Conservation (phyloP, 2,888 invertebrate genomes). For the Drosophila nr. fundita region DNA sequence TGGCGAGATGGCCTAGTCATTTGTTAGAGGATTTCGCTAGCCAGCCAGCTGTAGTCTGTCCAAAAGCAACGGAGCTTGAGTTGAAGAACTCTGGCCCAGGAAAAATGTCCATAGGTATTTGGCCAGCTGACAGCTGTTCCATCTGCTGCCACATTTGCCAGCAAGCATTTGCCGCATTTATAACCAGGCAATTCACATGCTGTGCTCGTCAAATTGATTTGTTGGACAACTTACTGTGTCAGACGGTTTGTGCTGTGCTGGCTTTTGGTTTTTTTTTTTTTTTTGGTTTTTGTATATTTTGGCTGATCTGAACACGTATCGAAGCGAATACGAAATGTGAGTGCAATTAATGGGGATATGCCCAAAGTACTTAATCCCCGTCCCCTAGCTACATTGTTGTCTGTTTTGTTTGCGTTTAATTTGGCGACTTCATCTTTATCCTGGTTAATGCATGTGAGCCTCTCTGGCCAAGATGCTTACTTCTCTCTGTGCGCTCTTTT, state of each 20-base stretch:
- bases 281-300: background rate
- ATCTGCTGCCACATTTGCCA: constrained; percentile 6
- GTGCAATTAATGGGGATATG: constrained; percentile 61
- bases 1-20: constrained; percentile 52
- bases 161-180: constrained; percentile 58
- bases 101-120: constrained; percentile 30
- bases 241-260: background rate
- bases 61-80: background rate
- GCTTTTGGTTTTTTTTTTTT: background rate
- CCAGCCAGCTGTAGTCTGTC: constrained; percentile 5
- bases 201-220: constrained; percentile 54
- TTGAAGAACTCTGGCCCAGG: background rate
- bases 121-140: constrained; percentile 43
- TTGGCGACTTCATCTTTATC: constrained; percentile 40
- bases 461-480: constrained; percentile 15
- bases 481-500: constrained; percentile 53
- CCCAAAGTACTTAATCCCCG: constrained; percentile 23
- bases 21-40: constrained; percentile 54
- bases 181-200: constrained; percentile 45
- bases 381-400: background rate
- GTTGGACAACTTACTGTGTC: constrained; percentile 35
- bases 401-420: constrained; percentile 26
- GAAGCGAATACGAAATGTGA: constrained; percentile 30
- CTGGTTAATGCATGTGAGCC: constrained; percentile 24
- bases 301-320: constrained; percentile 15